Evolutionary conservation across 2,888 invertebrate species (phyloP).

Genomic region (Ichneumoninae sp.): DNA sequence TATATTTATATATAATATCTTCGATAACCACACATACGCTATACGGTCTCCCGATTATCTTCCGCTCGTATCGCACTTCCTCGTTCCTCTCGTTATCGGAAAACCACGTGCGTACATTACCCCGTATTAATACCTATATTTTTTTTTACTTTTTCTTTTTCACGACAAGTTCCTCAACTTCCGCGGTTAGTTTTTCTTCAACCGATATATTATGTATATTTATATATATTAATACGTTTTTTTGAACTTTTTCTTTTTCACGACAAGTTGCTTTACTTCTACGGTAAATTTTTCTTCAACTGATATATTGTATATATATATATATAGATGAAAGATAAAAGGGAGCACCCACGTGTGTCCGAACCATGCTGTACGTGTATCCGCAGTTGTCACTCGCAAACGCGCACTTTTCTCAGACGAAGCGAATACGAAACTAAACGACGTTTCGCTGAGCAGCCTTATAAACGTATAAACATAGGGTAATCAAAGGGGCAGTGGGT

Average conservation of each 20-base stretch:
- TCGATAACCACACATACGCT: neutral
- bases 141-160: neutral
- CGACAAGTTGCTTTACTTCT: neutral
- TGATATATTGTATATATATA: neutral
- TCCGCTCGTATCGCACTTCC: slow-evolving; percentile 37
- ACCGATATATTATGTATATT: neutral
- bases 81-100: slow-evolving; percentile 19
- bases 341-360: slow-evolving; percentile 61
- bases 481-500: slow-evolving; percentile 42
- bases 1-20: slow-evolving; percentile 8
- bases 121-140: neutral
- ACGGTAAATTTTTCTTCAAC: neutral
- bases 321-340: slow-evolving; percentile 16
- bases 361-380: slow-evolving; percentile 47
- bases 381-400: slow-evolving; percentile 5
- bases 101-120: neutral
- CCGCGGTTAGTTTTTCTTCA: neutral
- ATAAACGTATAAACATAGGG: slow-evolving; percentile 77
- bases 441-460: slow-evolving; percentile 71
- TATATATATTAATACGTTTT: neutral
- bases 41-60: slow-evolving; percentile 4
- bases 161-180: neutral
- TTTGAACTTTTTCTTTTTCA: neutral
- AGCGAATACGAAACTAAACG: slow-evolving; percentile 71
- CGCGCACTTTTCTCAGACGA: slow-evolving; percentile 36